Percentiles rank a stretch among this genome's conserved stretches.
Conservation (phyloP, 2,797 vertebrate genomes). For the Crypturellus tataupa region DNA sequence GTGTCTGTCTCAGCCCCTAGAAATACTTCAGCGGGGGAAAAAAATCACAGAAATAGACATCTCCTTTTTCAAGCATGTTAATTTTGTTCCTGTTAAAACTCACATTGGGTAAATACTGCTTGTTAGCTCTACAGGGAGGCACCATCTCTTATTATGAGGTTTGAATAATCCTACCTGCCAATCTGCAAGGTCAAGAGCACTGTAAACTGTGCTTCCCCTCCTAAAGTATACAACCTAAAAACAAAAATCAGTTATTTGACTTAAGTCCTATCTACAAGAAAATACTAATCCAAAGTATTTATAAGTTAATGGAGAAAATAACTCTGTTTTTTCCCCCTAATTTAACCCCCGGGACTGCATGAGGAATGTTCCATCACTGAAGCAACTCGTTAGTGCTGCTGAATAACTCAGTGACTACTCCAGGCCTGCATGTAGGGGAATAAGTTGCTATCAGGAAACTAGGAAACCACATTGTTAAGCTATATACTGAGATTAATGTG, state of each 20-base stretch:
- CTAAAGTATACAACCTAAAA: slow-evolving; percentile 54
- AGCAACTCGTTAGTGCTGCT: neutral
- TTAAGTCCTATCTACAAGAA: slow-evolving; percentile 34
- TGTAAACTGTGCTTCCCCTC: slow-evolving; percentile 60
- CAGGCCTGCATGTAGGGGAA: neutral
- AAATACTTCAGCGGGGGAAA: neutral
- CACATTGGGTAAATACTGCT: neutral
- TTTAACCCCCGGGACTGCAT: neutral
- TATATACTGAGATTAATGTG: neutral
- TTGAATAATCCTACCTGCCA: slow-evolving; percentile 56
- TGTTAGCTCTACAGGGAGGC: neutral
- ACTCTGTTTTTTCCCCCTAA: neutral
- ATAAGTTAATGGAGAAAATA: neutral
- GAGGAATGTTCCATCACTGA: neutral
- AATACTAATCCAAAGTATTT: neutral
- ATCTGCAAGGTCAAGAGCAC: slow-evolving; percentile 61
- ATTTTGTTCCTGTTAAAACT: neutral
- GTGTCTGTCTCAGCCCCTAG: neutral
- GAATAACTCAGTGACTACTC: neutral
- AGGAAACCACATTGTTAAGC: neutral
- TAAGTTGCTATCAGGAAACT: neutral
- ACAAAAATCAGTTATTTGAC: slow-evolving; percentile 37
- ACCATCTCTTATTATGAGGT: slow-evolving; percentile 20
- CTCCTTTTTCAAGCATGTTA: neutral
- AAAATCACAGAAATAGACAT: neutral